Evolutionary conservation across 2,113 vertebrate species (phyloP).

Genomic region (Zosterops borbonicus): DNA sequence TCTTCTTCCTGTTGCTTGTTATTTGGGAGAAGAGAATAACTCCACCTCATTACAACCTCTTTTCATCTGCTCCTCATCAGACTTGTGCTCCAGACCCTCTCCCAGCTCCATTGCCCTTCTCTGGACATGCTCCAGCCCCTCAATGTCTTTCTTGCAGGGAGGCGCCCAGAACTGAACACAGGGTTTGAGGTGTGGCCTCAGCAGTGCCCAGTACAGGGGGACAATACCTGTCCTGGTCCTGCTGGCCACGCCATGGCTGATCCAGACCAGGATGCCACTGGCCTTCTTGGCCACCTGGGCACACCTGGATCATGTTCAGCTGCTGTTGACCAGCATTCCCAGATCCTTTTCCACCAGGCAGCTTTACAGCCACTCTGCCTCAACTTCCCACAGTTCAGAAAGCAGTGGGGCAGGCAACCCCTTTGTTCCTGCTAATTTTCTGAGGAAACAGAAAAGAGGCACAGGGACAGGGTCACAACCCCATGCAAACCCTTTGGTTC

Average conservation of each 20-base stretch:
- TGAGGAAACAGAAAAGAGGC: not conserved
- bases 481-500: not conserved
- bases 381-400: not conserved
- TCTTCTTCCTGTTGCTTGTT: not conserved
- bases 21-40: not conserved
- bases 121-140: accelerated
- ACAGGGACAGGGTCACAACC: not conserved
- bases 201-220: accelerated
- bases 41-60: not conserved
- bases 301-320: accelerated
- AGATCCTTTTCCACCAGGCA: not conserved
- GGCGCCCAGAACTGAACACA: not conserved
- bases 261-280: accelerated
- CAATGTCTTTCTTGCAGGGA: accelerated
- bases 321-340: accelerated
- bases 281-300: not conserved
- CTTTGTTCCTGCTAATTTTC: not conserved
- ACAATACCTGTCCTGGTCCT: accelerated
- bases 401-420: not conserved
- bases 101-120: accelerated
- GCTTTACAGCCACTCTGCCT: not conserved
- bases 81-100: not conserved
- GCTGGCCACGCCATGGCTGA: not conserved
- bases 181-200: accelerated
- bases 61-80: not conserved